Evolutionary conservation across 1,140 invertebrate species (phyloP).

Genomic region (Halesus radiatus): DNA sequence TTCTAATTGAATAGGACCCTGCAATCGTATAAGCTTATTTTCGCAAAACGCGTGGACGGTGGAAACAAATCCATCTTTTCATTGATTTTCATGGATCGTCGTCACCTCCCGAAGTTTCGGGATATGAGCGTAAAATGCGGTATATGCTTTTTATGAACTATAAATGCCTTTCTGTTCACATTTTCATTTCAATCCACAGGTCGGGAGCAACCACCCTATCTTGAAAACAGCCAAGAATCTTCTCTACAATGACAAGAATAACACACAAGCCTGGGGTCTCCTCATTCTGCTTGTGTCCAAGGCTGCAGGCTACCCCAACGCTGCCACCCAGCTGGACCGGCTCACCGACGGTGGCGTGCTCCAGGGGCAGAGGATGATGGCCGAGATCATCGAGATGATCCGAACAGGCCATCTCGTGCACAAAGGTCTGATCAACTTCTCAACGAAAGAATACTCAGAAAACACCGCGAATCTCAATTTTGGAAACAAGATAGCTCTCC

Average conservation of each 20-base stretch:
- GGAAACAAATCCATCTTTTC: no score
- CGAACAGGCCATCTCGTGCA: conserved; percentile 93
- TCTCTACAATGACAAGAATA: conserved; percentile 87
- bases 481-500: conserved; percentile 92
- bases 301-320: conserved; percentile 75
- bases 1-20: no score
- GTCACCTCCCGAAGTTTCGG: no score
- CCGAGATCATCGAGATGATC: conserved; percentile 96
- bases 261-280: conserved; percentile 89
- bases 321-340: conserved; percentile 70
- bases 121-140: no score
- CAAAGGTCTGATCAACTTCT: conserved; percentile 86
- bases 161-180: no score
- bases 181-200: conserved; percentile 57
- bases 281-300: conserved; percentile 89
- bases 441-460: conserved; percentile 68
- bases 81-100: no score
- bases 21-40: no score
- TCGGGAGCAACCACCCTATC: conserved; percentile 91
- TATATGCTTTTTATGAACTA: no score
- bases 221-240: conserved; percentile 89
- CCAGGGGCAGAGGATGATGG: conserved; percentile 85
- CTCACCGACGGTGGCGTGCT: conserved; percentile 77
- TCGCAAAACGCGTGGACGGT: no score
- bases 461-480: conserved; percentile 77